Conservation (phyloP, 2,113 vertebrate genomes). For the Paracanthobrama guichenoti region DNA sequence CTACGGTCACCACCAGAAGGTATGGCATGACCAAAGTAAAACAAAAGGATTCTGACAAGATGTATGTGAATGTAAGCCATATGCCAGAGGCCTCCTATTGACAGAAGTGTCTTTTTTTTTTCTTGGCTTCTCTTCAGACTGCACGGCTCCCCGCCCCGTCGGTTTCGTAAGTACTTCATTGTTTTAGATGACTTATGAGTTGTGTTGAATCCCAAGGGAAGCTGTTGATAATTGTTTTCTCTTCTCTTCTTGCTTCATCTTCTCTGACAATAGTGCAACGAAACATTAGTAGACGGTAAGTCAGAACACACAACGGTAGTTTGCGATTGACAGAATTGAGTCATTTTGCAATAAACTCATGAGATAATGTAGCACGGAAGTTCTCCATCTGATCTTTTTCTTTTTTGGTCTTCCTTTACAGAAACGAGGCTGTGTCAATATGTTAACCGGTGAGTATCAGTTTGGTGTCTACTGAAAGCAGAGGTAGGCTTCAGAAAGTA, state of each 20-base stretch:
- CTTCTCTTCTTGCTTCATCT: not conserved
- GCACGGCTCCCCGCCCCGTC: not conserved
- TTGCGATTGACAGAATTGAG: no score
- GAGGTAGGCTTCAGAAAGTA: not conserved
- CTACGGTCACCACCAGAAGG: not conserved
- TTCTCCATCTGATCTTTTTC: not conserved
- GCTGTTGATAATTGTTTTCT: not conserved
- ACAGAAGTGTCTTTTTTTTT: not conserved
- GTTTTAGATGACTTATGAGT: not conserved
- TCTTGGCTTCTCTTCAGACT: not conserved
- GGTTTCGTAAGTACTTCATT: constrained; percentile 17
- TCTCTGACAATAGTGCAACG: constrained; percentile 52
- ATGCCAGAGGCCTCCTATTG: no score
- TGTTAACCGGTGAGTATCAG: constrained; percentile 42
- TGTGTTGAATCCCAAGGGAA: not conserved
- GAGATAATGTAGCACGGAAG: not conserved
- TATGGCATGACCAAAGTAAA: not conserved
- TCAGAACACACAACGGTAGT: not conserved
- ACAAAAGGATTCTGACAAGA: no score
- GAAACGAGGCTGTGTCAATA: constrained; percentile 43
- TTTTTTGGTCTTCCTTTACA: constrained; percentile 29
- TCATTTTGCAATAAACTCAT: not conserved
- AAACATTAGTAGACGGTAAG: constrained; percentile 58
- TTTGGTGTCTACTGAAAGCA: not conserved
- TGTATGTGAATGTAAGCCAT: no score